Conservation (phyloP, 2,797 vertebrate genomes). For the Galaxias olidus region DNA sequence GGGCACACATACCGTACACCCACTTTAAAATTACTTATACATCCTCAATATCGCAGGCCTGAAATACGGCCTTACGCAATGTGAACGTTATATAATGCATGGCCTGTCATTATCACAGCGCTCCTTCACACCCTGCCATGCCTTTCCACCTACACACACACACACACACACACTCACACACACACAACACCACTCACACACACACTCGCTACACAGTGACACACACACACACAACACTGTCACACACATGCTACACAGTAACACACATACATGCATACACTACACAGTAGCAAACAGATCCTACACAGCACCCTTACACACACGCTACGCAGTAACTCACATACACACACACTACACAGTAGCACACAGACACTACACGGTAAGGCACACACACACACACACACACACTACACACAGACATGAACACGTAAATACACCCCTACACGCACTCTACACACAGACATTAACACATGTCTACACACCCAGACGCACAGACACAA, state of each 20-base stretch:
- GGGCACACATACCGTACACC: constrained; percentile 37
- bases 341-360: constrained; percentile 2
- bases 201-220: too few relatives aligned
- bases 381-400: constrained; percentile 3
- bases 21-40: constrained; percentile 63
- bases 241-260: too few relatives aligned
- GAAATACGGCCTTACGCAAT: constrained; percentile 76
- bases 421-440: too few relatives aligned
- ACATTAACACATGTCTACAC: background rate
- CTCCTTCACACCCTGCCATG: constrained; percentile 69
- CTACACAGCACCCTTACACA: too few relatives aligned
- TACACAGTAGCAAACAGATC: too few relatives aligned
- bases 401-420: constrained; percentile 4
- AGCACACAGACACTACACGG: constrained; percentile 1
- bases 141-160: constrained; percentile 66
- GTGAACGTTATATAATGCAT: constrained; percentile 74
- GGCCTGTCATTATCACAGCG: constrained; percentile 74
- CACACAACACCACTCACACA: too few relatives aligned
- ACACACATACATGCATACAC: constrained; percentile 3
- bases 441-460: constrained; percentile 11
- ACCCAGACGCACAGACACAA: constrained; percentile 14
- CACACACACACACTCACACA: constrained; percentile 9
- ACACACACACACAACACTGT: too few relatives aligned
- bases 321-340: background rate
- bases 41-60: constrained; percentile 67